Conservation (phyloP, 2,113 vertebrate genomes). For the Pterophyllum scalare region DNA sequence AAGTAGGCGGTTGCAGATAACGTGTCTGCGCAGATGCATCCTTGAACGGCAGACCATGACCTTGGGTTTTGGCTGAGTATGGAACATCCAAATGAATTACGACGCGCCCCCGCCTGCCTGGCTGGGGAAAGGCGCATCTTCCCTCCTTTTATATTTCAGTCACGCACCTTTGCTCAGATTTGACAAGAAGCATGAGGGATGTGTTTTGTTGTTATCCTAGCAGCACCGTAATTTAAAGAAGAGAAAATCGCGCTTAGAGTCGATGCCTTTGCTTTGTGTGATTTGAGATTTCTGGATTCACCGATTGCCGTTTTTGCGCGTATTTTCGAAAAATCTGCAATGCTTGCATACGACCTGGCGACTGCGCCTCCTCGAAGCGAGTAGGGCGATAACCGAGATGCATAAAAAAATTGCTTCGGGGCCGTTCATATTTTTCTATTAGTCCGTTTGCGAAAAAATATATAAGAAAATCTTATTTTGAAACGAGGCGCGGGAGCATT, state of each 20-base stretch:
- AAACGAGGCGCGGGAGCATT: background rate
- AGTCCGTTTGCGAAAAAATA: background rate
- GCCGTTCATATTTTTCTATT: background rate
- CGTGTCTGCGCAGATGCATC: conserved; percentile 15
- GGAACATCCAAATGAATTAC: conserved; percentile 45
- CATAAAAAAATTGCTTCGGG: background rate
- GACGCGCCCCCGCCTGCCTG: conserved; percentile 52
- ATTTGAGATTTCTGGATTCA: background rate
- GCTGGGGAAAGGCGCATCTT: conserved; percentile 65
- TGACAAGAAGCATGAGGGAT: conserved; percentile 42
- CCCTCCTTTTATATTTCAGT: conserved; percentile 54
- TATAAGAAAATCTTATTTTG: background rate
- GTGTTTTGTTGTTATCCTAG: background rate
- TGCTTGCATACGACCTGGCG: conserved; percentile 20
- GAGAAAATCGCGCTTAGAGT: background rate
- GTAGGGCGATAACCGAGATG: conserved; percentile 21
- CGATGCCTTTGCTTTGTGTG: background rate
- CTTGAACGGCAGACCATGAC: conserved; percentile 52
- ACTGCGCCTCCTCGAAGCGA: conserved; percentile 22
- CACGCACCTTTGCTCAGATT: conserved; percentile 70
- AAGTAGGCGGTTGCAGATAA: background rate
- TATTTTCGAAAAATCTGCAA: conserved; percentile 31
- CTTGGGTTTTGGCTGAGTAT: conserved; percentile 65
- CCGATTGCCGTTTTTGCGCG: background rate
- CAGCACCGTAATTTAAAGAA: background rate